Evolutionary conservation across 2,113 vertebrate species (phyloP), one percentile per base, ranked within the genome.

Genomic region (Arothron firmamentum): DNA sequence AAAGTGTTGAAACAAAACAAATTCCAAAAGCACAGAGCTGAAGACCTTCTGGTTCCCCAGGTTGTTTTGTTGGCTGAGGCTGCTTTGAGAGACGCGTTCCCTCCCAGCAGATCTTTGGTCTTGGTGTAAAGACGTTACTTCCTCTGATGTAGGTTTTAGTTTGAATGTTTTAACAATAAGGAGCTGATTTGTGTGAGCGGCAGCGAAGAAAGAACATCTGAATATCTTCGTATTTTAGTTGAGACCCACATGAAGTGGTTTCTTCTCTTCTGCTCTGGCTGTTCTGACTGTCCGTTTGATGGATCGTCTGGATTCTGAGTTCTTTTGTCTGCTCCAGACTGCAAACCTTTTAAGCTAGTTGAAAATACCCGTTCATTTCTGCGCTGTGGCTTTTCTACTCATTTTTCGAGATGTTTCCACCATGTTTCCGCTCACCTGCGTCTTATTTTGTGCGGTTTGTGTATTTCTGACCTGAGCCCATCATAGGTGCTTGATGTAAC

Each of bases 201-300:
- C 21, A 23, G 21, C 21, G 21, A 23, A 23, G 21, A 23, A 23
- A 23, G 21, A 23, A 23, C 21, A 23, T 23, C 2, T 23, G 21
- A 23, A 23, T 23, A 23, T 31, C 28, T 31, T 31, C 28, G 3
- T 8, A 31, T 31, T 5, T 31, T 31, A 2, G 3, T 23, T 23
- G 21, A 23, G 21, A 23, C 21, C 21, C 28, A 7, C 60, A 18
- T 25, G 56, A 62, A 53, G 50, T 54, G 25, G 42, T 63, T 43
- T 28, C 28, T 17, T 18, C 13, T 15, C 19, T 62, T 46, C 52
- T 28, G 42, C 67, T 74, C 65, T 70, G 55, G 53, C 67, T 76
- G 62, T 61, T 62, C 79, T 65, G 61, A 64, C 59, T 81, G 82
- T 83, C 85, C 71, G 42, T 82, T 79, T 85, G 85, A 87, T 83